phyloP scores from a whole-genome alignment of 2,113 vertebrate species.

The Brachyhypopomus occidentalis region DNA sequence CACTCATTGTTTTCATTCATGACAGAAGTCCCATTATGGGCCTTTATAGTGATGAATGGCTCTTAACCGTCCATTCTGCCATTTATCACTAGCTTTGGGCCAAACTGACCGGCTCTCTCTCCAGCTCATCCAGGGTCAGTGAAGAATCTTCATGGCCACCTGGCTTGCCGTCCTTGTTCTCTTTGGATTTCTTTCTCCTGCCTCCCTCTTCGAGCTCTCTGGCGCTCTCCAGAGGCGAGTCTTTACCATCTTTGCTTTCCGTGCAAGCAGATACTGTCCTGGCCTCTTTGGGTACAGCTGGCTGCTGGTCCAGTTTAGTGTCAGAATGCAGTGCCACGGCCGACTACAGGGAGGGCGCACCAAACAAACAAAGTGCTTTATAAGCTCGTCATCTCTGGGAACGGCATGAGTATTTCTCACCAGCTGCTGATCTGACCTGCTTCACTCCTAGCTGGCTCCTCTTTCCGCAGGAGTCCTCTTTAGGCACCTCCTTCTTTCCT shows the following conservation, averaged over 20 bases:
- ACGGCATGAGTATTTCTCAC: background rate
- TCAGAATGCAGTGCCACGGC: constrained; percentile 44
- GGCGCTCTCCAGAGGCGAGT: constrained; percentile 37
- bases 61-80: too few species aligned
- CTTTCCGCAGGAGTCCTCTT: constrained; percentile 67
- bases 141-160: background rate
- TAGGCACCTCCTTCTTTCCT: constrained; percentile 63
- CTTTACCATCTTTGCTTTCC: constrained; percentile 56
- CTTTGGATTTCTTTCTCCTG: constrained; percentile 57
- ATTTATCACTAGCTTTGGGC: background rate
- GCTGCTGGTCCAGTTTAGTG: constrained; percentile 41
- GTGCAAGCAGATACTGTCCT: constrained; percentile 55
- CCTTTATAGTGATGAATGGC: too few species aligned
- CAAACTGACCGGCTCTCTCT: constrained; percentile 60
- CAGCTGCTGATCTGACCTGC: constrained; percentile 61
- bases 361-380: background rate
- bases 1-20: background rate
- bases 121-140: constrained; percentile 45
- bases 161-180: constrained; percentile 31
- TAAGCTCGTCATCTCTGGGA: background rate
- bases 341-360: constrained; percentile 39
- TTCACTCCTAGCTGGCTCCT: constrained; percentile 64
- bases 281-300: constrained; percentile 19
- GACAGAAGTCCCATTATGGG: background rate
- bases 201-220: constrained; percentile 64